phyloP scores from a whole-genome alignment of 2,888 invertebrate species.

The Hyles lineata region DNA sequence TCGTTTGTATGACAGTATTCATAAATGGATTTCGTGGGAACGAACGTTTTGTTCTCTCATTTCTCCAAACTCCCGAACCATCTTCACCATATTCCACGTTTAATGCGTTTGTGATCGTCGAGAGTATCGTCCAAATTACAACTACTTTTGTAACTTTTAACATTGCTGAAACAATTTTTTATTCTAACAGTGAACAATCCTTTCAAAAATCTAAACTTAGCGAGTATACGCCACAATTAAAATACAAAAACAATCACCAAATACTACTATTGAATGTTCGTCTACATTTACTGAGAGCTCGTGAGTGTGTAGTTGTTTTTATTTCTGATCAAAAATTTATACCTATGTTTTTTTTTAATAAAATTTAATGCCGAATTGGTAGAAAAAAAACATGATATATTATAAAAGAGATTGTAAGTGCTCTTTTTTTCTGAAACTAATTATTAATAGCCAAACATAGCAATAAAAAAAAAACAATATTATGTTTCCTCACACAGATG shows the following conservation, averaged over 20 bases:
- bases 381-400: background rate
- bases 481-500: too few relatives aligned
- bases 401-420: too few relatives aligned
- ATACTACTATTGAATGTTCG: background rate
- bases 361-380: background rate
- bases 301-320: background rate
- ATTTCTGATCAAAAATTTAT: background rate
- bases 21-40: conserved; percentile 51
- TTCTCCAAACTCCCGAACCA: background rate
- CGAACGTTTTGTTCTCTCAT: conserved; percentile 35
- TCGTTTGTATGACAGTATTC: conserved; percentile 50
- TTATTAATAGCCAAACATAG: too few relatives aligned
- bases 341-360: background rate
- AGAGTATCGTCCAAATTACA: background rate
- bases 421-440: too few relatives aligned
- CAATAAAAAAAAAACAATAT: too few relatives aligned
- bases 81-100: background rate
- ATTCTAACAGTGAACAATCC: background rate
- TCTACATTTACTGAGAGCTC: background rate
- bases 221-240: background rate
- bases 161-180: conserved; percentile 1
- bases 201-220: background rate
- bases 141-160: background rate
- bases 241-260: background rate
- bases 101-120: background rate